Base-by-base conservation (phyloP, 2,888 invertebrate genomes). In the Erebia epiphron region DNA sequence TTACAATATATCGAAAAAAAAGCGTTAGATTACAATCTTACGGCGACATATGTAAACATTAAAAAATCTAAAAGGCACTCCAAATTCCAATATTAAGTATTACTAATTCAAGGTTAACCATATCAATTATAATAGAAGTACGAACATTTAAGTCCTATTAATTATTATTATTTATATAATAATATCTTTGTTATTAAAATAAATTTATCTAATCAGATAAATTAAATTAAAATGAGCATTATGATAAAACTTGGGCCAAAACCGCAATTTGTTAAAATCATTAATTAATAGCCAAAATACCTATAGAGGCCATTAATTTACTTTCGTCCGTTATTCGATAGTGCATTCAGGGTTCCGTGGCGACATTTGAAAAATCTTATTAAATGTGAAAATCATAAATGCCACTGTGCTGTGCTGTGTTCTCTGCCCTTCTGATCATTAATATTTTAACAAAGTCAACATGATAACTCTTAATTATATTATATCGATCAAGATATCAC, bases 251-350 rank as follows among this genome's bases (percentile, higher is more conserved):
- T 54, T 10, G 52, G 52, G 9, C 9, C 54, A 43, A 46, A 43
- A 61, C 18, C 61, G 16, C 61, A 43, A 61, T 16, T 18, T 18
- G 18, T 16, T 60, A 43, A n/a, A n/a, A 61, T 43, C 18, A 18
- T 16, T 61, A 46, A 60, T 60, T 43, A 61, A 61, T 13, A 43
- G n/a, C 43, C 43, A 43, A 46, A 60, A 41, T n/a, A n/a, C n/a
- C n/a, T n/a, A 16, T 11, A 35, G 11, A 60, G 41, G 43, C 41
- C 41, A 16, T 43, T 61, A 61, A 61, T 46, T 61, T 16, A 61
- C 43, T 61, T 43, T 46, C 11, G 18, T 11, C 13, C 43, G 18
- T 41, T 61, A 43, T 18, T 43, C 41, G 61, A 61, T 61, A 61
- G 11, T n/a, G n/a, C 2, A 16, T 46, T 61, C 16, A 16, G 43